Base-by-base conservation (phyloP, 2,113 vertebrate genomes). In the Prietella phreatophila region DNA sequence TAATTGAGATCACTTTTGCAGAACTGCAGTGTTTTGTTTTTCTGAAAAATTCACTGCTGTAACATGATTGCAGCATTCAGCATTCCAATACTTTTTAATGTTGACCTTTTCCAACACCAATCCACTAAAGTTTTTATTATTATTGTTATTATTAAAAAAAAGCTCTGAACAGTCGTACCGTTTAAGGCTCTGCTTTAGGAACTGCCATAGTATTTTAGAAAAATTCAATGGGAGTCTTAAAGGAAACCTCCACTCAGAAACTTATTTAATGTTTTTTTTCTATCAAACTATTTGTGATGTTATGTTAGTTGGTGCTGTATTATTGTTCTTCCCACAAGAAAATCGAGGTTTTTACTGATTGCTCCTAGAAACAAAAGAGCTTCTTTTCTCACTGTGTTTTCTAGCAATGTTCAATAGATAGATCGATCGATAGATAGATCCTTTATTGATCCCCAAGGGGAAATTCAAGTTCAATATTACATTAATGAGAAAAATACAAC, bases 21-120 rank as follows among this genome's bases (percentile, higher is more conserved):
- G 91, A 91, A 91, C 91, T 91, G 90, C 92, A 90, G 93, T 93
- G 86, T 89, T 92, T 89, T 53, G 42, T 30, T 30, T 4, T 42
- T 47, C 92, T 92, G 90, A 89, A 81, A 89, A 89, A 89, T 86
- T 86, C 58, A 80, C 89, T 90, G 90, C 81, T 85, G 39, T 78
- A 81, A 90, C 89, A 85, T 81, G 83, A 90, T 91, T 93, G 91
- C 88, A 91, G 90, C 89, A 91, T 89, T 90, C 93, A 91, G 91
- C 94, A 95, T 96, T 95, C 95, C 95, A 93, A 91, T 92, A 88
- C 89, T 93, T 90, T 86, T 90, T 89, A 90, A 88, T 89, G 19
- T 76, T 71, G 87, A 71, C 80, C 90, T 82, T 92, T 93, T 89
- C 91, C 81, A 92, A 91, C 67, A 90, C 30, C 67, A 75, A 61